Evolutionary conservation across 2,888 invertebrate genomes (phyloP).

Genomic region (Allophyes oxyacanthae): DNA sequence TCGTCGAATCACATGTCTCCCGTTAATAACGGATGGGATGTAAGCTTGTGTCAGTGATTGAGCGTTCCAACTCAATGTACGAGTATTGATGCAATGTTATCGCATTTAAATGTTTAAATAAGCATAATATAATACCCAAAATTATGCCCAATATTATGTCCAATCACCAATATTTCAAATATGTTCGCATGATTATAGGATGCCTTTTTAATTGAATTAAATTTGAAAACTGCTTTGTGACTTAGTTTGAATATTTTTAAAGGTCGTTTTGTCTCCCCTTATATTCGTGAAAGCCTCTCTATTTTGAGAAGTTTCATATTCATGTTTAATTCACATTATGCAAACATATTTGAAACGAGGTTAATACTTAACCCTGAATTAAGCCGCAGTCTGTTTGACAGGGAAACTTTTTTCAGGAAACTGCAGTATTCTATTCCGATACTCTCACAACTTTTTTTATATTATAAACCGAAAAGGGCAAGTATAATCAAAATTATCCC

Average conservation of each 20-base stretch:
- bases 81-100: conserved; percentile 29
- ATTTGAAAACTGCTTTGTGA: no score
- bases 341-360: conserved; percentile 48
- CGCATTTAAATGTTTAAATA: conserved; percentile 35
- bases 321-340: conserved; percentile 12
- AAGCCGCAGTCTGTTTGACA: conserved; percentile 40
- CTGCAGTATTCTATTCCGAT: neutral
- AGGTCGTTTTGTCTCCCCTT: no score
- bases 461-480: neutral
- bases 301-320: neutral
- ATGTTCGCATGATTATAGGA: conserved; percentile 41
- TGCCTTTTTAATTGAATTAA: no score
- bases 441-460: neutral
- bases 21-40: conserved; percentile 31
- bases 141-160: conserved; percentile 15
- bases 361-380: conserved; percentile 25
- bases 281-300: no score
- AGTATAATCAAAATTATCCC: neutral
- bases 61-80: conserved; percentile 28
- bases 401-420: neutral
- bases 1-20: conserved; percentile 22
- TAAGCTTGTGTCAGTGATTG: conserved; percentile 35
- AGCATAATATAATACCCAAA: conserved; percentile 22
- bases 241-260: no score
- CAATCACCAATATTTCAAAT: conserved; percentile 36